Percentiles rank a stretch among this genome's conserved stretches.
Conservation (phyloP, 2,888 invertebrate genomes). For the Parnassius smintheus region DNA sequence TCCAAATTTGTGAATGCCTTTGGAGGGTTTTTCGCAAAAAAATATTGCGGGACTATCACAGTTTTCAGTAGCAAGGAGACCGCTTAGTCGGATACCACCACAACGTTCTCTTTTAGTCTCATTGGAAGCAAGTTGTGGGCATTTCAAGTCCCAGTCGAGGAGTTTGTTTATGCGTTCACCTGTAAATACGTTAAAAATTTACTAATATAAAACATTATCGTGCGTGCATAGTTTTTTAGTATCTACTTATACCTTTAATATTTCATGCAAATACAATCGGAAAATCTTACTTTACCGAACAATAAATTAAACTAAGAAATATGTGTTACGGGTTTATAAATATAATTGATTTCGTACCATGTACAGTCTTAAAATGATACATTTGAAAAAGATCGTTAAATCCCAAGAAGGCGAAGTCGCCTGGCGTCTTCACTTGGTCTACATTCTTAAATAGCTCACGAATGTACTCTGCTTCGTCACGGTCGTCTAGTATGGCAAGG, state of each 20-base stretch:
- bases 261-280: too few species aligned
- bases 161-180: slow-evolving; percentile 40
- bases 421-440: slow-evolving; percentile 40
- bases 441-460: slow-evolving; percentile 42
- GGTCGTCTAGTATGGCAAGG: slow-evolving; percentile 43
- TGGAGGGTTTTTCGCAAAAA: slow-evolving; percentile 51
- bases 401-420: slow-evolving; percentile 49
- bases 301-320: too few species aligned
- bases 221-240: too few species aligned
- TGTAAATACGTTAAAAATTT: slow-evolving; percentile 22
- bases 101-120: slow-evolving; percentile 38
- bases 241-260: too few species aligned
- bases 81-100: slow-evolving; percentile 47
- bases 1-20: slow-evolving; percentile 28
- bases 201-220: too few species aligned
- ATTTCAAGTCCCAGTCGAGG: slow-evolving; percentile 46
- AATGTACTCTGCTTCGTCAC: slow-evolving; percentile 44
- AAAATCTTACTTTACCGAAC: too few species aligned
- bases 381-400: slow-evolving; percentile 48
- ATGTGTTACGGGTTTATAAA: too few species aligned
- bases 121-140: slow-evolving; percentile 32
- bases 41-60: slow-evolving; percentile 47
- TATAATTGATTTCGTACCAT: slow-evolving; percentile 35
- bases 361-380: slow-evolving; percentile 50
- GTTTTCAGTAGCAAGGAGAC: slow-evolving; percentile 39